Percentiles rank a stretch among this genome's conserved stretches.
These are phyloP conservation scores for Cheilosia soror DNA, from an alignment of 2,888 invertebrate genomes.

Conservation along the genomic window DNA sequence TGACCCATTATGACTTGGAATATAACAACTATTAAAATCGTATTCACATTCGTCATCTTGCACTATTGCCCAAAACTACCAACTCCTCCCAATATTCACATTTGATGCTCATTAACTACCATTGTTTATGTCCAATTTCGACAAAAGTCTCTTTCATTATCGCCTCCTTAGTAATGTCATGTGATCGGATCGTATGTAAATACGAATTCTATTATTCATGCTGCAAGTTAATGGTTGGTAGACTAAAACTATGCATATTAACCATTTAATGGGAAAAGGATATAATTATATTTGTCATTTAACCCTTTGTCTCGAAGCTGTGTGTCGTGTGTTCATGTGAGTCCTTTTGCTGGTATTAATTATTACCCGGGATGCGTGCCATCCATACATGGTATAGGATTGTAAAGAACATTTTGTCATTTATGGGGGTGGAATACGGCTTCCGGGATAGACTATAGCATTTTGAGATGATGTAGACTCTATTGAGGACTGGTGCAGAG, in stretches of 20 bases:
- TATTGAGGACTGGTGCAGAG: constrained; percentile 13
- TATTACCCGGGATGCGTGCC: constrained; percentile 59
- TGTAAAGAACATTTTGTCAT: constrained; percentile 18
- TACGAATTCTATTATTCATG: constrained; percentile 61
- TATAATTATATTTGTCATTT: constrained; percentile 75
- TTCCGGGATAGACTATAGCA: constrained; percentile 25
- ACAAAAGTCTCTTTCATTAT: constrained; percentile 57
- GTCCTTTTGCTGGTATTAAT: constrained; percentile 68
- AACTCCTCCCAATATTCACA: constrained; percentile 44
- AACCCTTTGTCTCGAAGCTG: constrained; percentile 52
- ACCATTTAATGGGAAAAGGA: constrained; percentile 68
- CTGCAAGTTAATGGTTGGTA: constrained; percentile 24
- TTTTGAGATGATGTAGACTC: constrained; percentile 25
- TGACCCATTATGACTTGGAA: too few species aligned
- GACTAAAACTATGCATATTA: constrained; percentile 52
- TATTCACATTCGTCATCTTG: not conserved
- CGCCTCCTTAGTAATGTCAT: constrained; percentile 43
- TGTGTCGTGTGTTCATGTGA: not conserved
- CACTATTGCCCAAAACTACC: not conserved
- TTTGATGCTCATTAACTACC: constrained; percentile 43
- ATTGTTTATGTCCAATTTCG: constrained; percentile 8
- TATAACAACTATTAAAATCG: not conserved
- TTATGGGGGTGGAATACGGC: constrained; percentile 16
- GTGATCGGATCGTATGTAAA: constrained; percentile 65
- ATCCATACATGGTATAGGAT: constrained; percentile 2